A percentile compares a stretch with the other conserved stretches of the same genome.
These are phyloP conservation scores for Lutjanus campechanus DNA, from an alignment of 2,797 vertebrate species.

Conservation along the genomic window DNA sequence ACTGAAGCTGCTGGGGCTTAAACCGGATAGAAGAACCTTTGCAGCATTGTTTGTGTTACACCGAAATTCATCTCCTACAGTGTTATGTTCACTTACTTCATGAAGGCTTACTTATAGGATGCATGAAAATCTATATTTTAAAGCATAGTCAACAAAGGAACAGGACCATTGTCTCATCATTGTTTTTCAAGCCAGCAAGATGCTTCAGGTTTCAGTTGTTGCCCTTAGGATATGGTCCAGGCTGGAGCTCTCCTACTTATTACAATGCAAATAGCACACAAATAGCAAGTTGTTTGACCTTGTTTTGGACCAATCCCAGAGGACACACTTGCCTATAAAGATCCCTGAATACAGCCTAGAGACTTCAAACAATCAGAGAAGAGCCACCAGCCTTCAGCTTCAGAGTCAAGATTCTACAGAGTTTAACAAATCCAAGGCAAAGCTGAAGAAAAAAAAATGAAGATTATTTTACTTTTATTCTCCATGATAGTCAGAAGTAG, in stretches of 20 bases:
- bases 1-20: conserved; percentile 17
- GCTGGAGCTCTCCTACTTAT: conserved; percentile 47
- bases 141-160: conserved; percentile 73
- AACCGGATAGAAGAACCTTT: conserved; percentile 37
- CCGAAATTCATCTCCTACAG: conserved; percentile 25
- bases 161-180: conserved; percentile 59
- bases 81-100: conserved; percentile 68
- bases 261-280: conserved; percentile 74
- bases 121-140: conserved; percentile 68
- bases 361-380: conserved; percentile 44
- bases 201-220: conserved; percentile 77
- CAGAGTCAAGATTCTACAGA: conserved; percentile 40
- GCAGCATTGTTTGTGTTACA: conserved; percentile 36
- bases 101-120: conserved; percentile 51
- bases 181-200: conserved; percentile 57
- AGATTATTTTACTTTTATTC: conserved; percentile 70
- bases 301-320: conserved; percentile 80
- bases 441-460: conserved; percentile 67
- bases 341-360: conserved; percentile 37
- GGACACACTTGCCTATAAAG: conserved; percentile 77
- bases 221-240: conserved; percentile 69
- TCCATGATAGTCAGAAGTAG: conserved; percentile 67
- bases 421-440: conserved; percentile 33
- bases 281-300: conserved; percentile 74
- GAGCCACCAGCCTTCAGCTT: conserved; percentile 17